Evolutionary conservation across 2,888 invertebrate genomes (phyloP), one percentile per base, ranked within the genome.

Genomic region (Andrena dorsata): DNA sequence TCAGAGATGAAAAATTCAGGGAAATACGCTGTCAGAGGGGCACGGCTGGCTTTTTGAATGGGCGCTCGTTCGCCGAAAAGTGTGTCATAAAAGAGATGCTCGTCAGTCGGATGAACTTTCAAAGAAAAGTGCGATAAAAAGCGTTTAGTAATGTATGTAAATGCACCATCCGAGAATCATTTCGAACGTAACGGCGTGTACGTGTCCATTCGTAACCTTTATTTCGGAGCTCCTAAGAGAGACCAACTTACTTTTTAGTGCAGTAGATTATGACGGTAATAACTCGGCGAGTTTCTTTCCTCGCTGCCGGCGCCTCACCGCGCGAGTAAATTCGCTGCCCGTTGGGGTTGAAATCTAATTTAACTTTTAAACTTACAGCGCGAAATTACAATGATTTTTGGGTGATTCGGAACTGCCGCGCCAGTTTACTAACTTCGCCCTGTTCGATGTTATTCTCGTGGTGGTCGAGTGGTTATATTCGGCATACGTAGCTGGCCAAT

Each of bases 111-210:
- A 77, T 60, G 73, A 78, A 78, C 76, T 77, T 79, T 41, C 75
- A 51, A 73, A 80, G 73, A 85, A 84, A 84, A 76, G 71, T 70
- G 71, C 61, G 75, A 86, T 84, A 80, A 82, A 80, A 82, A 71
- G 82, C 79, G 72, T 74, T 87, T 77, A 80, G 63, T 76, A 82
- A 86, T 86, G 84, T 79, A 87, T 84, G 88, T 80, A 86, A 88
- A 87, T 86, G 86, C 78, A 81, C 70, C 88, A 82, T 73, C 58
- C 32, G 88, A 88, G 88, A 71, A 86, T 87, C 82, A 64, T 82
- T 76, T 13, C 61, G 80, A 71, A 76, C 76, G 63, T 87, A 79
- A 86, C 61, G 78, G 32, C 83, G 26, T 82, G 82, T 80, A 88
- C 87, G 88, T 87, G 87, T 75, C 75, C 76, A 86, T 86, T 82